A percentile compares a stretch with the other conserved stretches of the same genome.
Evolutionary conservation across 2,113 vertebrate species (phyloP).

Genomic region (Catharus bicknelli): DNA sequence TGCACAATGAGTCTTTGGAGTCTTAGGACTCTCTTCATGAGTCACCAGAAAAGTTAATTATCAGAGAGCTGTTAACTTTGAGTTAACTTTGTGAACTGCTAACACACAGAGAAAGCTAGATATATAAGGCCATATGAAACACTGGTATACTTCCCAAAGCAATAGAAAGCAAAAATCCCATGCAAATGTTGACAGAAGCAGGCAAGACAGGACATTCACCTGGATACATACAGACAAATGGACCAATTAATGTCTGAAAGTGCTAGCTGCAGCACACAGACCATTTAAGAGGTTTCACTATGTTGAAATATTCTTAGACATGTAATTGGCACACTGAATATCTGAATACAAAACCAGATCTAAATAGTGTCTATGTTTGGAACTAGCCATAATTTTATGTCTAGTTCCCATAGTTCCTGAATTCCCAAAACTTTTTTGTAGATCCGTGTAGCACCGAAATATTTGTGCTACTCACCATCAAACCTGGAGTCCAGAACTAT

Average conservation of each 20-base stretch:
- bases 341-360: neutral
- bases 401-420: neutral
- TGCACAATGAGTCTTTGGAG: neutral
- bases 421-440: neutral
- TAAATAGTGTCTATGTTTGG: neutral
- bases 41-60: neutral
- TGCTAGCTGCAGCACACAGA: neutral
- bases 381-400: neutral
- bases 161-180: neutral
- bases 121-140: neutral
- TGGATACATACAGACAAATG: neutral
- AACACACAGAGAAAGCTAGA: neutral
- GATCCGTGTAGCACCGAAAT: neutral
- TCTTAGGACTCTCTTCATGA: neutral
- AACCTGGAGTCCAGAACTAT: neutral
- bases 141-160: neutral
- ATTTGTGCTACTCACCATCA: neutral
- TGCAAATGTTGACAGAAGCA: neutral
- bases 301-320: neutral
- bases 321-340: neutral
- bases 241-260: neutral
- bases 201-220: neutral
- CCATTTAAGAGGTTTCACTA: neutral
- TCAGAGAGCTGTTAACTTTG: neutral
- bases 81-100: neutral